These are phyloP conservation scores for Rhagologus leucostigma DNA, from an alignment of 2,113 vertebrate species.

Conservation along the genomic window DNA sequence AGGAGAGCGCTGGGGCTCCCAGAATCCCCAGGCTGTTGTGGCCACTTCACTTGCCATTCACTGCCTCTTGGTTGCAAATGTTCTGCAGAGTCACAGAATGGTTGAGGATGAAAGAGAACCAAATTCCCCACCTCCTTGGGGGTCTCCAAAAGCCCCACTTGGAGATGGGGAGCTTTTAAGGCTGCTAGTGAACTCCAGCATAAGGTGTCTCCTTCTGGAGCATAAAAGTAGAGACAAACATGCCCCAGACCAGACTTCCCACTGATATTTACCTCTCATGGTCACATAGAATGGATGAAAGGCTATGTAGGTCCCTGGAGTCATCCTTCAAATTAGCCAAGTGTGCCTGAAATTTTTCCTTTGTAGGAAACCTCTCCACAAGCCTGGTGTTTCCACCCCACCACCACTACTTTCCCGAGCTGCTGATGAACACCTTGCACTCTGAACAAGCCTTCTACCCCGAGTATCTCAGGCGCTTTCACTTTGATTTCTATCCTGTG, in stretches of 20 bases:
- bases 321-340: neutral
- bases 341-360: neutral
- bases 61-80: neutral
- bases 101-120: neutral
- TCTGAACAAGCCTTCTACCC: neutral
- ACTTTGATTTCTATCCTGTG: neutral
- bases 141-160: neutral
- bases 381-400: neutral
- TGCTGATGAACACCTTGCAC: neutral
- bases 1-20: rapidly evolving
- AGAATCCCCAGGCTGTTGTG: neutral
- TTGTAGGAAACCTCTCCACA: neutral
- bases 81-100: neutral
- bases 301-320: rapidly evolving
- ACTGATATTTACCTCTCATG: rapidly evolving
- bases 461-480: neutral
- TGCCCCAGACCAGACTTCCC: neutral
- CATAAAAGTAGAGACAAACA: neutral
- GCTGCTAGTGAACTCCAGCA: neutral
- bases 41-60: neutral
- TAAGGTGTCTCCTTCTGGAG: neutral
- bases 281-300: neutral
- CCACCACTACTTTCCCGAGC: rapidly evolving
- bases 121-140: neutral
- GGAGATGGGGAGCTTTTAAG: neutral